phyloP scores from a whole-genome alignment of 2,888 invertebrate genomes.

The Chymomyza procnemis region DNA sequence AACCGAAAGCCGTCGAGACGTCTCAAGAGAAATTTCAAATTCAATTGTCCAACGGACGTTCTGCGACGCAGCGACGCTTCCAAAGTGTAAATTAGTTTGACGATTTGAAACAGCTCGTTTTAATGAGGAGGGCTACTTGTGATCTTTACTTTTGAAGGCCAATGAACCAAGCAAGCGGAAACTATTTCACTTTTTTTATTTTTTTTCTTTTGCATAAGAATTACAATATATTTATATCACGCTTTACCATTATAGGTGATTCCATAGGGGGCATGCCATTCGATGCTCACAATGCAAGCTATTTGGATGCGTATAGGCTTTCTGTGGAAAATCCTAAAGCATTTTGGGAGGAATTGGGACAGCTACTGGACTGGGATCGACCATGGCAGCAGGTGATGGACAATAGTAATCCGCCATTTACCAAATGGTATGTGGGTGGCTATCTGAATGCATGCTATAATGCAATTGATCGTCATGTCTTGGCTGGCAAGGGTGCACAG shows the following conservation, averaged over 20 bases:
- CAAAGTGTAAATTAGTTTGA: constrained; percentile 40
- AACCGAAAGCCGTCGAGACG: constrained; percentile 19
- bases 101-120: constrained; percentile 14
- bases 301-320: constrained; percentile 83
- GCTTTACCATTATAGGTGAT: constrained; percentile 33
- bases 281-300: constrained; percentile 79
- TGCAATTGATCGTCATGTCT: constrained; percentile 93
- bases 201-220: neutral
- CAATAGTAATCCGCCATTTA: constrained; percentile 89
- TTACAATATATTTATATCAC: neutral
- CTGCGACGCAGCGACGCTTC: neutral
- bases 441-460: constrained; percentile 96
- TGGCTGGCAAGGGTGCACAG: constrained; percentile 87
- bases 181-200: no score
- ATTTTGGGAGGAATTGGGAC: constrained; percentile 91
- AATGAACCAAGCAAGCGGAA: constrained; percentile 10
- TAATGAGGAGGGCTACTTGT: neutral
- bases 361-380: constrained; percentile 87
- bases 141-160: constrained; percentile 1
- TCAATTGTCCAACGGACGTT: no score
- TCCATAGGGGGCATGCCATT: constrained; percentile 54
- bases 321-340: constrained; percentile 88
- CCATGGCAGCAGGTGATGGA: constrained; percentile 92
- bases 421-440: constrained; percentile 93
- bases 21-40: constrained; percentile 22